phyloP scores from a whole-genome alignment of 92 coral and sea anemone species.

The Palythoa grandiflora region DNA sequence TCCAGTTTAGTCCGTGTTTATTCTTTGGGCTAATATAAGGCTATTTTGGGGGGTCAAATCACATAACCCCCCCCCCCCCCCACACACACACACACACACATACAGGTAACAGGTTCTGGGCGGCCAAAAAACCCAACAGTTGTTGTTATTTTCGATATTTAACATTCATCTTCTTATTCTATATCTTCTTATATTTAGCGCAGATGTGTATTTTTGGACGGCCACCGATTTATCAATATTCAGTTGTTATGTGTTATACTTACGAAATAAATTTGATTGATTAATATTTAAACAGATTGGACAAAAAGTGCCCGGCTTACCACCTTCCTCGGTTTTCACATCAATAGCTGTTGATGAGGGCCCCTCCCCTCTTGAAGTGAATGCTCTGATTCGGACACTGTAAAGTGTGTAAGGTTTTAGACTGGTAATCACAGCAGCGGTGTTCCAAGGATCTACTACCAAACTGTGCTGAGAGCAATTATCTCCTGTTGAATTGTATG shows the following conservation, averaged over 20 bases:
- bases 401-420: conserved; percentile 65
- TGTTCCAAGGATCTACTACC: conserved; percentile 50
- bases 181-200: no score
- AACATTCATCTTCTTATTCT: no score
- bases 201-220: no score
- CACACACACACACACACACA: no score
- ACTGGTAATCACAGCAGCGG: conserved; percentile 34
- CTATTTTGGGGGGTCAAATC: no score
- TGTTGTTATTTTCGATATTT: no score
- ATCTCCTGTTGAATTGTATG: neutral
- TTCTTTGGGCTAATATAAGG: no score
- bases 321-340: conserved; percentile 72
- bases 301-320: conserved; percentile 43
- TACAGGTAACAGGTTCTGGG: no score
- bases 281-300: neutral
- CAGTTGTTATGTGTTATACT: neutral
- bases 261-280: neutral
- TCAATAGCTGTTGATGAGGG: conserved; percentile 53
- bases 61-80: no score
- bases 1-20: no score
- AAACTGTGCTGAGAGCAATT: neutral
- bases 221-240: no score
- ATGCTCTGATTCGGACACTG: conserved; percentile 58
- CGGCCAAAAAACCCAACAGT: no score
- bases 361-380: conserved; percentile 71